A percentile compares a stretch with the other conserved stretches of the same genome.
Evolutionary conservation across 1,140 invertebrate genomes (phyloP).

Genomic region (Drosophila sechellia): DNA sequence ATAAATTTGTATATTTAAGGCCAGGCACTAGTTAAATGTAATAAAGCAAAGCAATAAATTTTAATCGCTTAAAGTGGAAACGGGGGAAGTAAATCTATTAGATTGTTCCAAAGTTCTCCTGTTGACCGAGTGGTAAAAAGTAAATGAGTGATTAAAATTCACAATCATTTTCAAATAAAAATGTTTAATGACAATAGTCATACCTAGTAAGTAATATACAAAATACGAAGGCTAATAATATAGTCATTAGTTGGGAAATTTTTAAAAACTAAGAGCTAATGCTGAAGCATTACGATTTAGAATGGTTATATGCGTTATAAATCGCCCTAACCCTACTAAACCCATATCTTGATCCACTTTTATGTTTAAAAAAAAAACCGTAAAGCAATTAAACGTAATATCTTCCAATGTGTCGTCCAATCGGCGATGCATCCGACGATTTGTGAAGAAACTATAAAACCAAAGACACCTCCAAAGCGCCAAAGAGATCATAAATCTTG

Average conservation of each 20-base stretch:
- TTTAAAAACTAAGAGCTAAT: background rate
- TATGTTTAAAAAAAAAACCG: background rate
- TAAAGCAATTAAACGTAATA: slow-evolving; percentile 6
- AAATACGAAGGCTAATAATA: slow-evolving; percentile 4
- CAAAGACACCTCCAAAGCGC: slow-evolving; percentile 9
- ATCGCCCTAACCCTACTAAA: background rate
- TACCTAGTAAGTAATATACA: slow-evolving; percentile 1
- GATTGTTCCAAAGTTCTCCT: background rate
- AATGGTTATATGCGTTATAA: background rate
- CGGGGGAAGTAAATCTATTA: slow-evolving; percentile 4
- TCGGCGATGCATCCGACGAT: background rate
- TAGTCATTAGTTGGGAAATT: background rate
- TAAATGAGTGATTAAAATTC: slow-evolving; percentile 8
- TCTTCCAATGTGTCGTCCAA: background rate
- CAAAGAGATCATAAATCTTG: slow-evolving; percentile 11
- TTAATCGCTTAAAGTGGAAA: background rate
- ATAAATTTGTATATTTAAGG: background rate
- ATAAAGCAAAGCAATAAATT: slow-evolving; percentile 23
- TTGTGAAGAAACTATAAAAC: slow-evolving; percentile 1
- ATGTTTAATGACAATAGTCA: background rate
- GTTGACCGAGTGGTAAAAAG: too few species aligned
- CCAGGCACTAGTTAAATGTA: slow-evolving; percentile 5
- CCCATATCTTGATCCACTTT: background rate
- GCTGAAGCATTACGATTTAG: too few species aligned
- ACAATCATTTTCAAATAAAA: slow-evolving; percentile 12